These are phyloP conservation scores for Heliconius hewitsoni DNA, from an alignment of 1,140 invertebrate genomes.

Conservation along the genomic window DNA sequence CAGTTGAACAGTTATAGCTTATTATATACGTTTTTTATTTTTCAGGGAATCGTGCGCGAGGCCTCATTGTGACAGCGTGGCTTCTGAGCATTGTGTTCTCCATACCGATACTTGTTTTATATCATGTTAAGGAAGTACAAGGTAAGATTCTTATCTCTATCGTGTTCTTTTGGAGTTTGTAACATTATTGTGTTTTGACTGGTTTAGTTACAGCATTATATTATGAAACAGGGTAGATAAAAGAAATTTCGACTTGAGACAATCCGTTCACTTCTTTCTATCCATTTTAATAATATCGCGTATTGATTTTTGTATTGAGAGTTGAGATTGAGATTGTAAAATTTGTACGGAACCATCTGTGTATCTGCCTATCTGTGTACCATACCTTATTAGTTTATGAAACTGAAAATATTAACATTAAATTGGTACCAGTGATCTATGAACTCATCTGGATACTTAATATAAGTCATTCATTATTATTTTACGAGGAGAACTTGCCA, in stretches of 20 bases:
- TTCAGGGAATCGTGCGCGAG: conserved; percentile 90
- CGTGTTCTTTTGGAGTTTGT: neutral
- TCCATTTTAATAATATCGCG: no score
- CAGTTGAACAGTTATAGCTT: neutral
- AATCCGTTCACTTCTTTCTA: no score
- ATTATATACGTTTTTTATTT: conserved; percentile 32
- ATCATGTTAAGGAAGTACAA: conserved; percentile 89
- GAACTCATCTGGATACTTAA: neutral
- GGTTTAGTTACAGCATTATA: no score
- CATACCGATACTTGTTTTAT: conserved; percentile 90
- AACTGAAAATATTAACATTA: no score
- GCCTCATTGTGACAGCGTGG: conserved; percentile 91
- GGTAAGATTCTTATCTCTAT: conserved; percentile 75
- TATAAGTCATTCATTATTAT: conserved; percentile 3
- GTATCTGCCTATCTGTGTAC: no score
- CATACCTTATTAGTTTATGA: no score
- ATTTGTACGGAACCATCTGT: no score
- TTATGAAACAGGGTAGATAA: no score
- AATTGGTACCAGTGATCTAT: neutral
- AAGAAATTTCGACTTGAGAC: no score
- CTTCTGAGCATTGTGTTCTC: conserved; percentile 91
- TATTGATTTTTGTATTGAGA: no score
- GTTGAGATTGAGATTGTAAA: no score
- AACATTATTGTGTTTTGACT: no score
- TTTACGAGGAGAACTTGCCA: conserved; percentile 4